Percentiles rank a stretch among this genome's conserved stretches.
These are phyloP conservation scores for Chiloscyllium plagiosum DNA, from an alignment of 2,113 vertebrate genomes.

Conservation along the genomic window DNA sequence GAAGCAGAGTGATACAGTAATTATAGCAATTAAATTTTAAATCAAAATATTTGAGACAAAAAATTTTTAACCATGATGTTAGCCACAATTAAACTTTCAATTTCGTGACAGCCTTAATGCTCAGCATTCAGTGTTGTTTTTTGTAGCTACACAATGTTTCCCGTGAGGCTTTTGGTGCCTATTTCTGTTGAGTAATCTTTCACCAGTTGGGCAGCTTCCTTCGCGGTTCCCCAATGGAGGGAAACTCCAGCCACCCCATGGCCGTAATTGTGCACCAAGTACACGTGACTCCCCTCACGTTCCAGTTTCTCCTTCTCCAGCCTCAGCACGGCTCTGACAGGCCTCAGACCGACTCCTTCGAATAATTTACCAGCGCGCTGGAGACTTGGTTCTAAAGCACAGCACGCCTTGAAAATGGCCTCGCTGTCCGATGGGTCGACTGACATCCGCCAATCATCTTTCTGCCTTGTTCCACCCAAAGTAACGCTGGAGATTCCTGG, in stretches of 20 bases:
- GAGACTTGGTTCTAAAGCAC: slow-evolving; percentile 72
- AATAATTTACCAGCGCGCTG: slow-evolving; percentile 47
- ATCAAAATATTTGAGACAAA: neutral
- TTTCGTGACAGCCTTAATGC: neutral
- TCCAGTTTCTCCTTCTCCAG: slow-evolving; percentile 66
- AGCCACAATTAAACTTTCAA: neutral
- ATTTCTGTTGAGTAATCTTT: too few species aligned
- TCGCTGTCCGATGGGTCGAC: slow-evolving; percentile 54
- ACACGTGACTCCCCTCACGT: slow-evolving; percentile 49
- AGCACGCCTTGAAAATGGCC: slow-evolving; percentile 70
- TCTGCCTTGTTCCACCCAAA: slow-evolving; percentile 75
- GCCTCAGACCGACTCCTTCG: slow-evolving; percentile 76
- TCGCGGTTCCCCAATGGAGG: slow-evolving; percentile 74
- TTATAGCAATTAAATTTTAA: neutral
- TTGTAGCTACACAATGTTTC: neutral
- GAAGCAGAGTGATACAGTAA: neutral
- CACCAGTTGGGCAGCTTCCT: slow-evolving; percentile 66
- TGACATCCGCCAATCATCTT: slow-evolving; percentile 60
- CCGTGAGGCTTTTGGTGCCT: neutral
- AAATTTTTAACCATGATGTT: neutral
- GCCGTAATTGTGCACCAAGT: slow-evolving; percentile 83
- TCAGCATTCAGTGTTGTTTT: neutral
- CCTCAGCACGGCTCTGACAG: slow-evolving; percentile 57
- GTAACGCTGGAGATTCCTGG: slow-evolving; percentile 66
- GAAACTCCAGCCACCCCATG: slow-evolving; percentile 74